phyloP scores from a whole-genome alignment of 1,140 invertebrate genomes.

The Drosophila rhopaloa region DNA sequence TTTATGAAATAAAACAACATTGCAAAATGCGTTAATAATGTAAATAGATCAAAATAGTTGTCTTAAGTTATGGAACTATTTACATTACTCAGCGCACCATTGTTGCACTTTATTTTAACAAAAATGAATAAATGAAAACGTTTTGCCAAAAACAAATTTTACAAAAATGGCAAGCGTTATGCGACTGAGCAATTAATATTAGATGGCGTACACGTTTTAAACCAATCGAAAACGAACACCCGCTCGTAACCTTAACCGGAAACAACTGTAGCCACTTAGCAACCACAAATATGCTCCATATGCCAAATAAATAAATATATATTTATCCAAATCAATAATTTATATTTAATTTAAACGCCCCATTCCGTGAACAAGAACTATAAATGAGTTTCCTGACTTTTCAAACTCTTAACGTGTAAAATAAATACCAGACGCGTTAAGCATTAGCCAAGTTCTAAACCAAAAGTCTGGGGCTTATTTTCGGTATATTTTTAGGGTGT shows the following conservation, averaged over 20 bases:
- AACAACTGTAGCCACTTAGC: constrained; percentile 53
- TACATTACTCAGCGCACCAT: neutral
- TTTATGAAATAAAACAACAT: constrained; percentile 10
- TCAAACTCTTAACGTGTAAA: too few species aligned
- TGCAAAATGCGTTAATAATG: neutral
- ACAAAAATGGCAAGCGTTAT: constrained; percentile 31
- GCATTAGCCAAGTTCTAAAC: too few species aligned
- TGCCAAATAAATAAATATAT: constrained; percentile 73
- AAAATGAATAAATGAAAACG: constrained; percentile 33
- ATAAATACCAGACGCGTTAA: too few species aligned
- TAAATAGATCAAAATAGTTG: neutral
- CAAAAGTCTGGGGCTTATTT: too few species aligned
- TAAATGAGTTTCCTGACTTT: too few species aligned
- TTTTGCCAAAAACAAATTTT: constrained; percentile 16
- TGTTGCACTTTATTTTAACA: constrained; percentile 47
- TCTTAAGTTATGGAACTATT: neutral
- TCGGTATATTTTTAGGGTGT: too few species aligned
- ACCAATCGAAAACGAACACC: constrained; percentile 2
- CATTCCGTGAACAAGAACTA: too few species aligned
- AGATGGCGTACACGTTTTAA: constrained; percentile 29
- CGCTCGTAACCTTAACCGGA: constrained; percentile 21
- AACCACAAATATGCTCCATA: constrained; percentile 57
- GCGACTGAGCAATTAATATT: constrained; percentile 62
- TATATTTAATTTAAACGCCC: neutral
- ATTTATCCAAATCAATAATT: constrained; percentile 40